Percentiles rank a stretch among this genome's conserved stretches.
phyloP scores from a whole-genome alignment of 2,113 vertebrate genomes.

The Pomatostomus ruficeps region DNA sequence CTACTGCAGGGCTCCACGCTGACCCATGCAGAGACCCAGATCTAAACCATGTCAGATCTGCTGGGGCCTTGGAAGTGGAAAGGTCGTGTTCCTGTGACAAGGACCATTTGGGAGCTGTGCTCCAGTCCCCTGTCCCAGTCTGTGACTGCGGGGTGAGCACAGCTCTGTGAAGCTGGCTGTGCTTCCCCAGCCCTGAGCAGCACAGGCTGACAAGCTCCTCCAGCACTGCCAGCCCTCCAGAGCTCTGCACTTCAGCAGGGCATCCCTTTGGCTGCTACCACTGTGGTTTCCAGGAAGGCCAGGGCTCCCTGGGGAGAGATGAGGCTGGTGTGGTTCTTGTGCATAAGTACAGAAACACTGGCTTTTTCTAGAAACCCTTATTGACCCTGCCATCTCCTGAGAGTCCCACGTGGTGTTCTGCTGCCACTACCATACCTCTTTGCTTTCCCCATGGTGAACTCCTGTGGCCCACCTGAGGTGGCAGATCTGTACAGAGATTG shows the following conservation, averaged over 20 bases:
- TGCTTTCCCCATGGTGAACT: background rate
- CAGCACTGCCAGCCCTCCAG: background rate
- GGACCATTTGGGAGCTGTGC: background rate
- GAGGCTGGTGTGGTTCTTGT: background rate
- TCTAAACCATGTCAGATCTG: background rate
- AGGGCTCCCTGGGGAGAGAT: background rate
- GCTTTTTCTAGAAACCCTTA: background rate
- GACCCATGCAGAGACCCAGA: background rate
- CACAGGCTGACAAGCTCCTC: background rate
- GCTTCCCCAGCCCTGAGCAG: background rate
- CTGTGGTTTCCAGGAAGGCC: background rate
- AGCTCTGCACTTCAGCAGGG: background rate
- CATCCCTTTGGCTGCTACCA: background rate
- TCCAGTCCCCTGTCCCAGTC: background rate
- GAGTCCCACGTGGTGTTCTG: background rate
- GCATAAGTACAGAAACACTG: background rate
- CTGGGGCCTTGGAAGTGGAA: background rate
- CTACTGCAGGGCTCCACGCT: background rate
- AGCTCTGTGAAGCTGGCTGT: background rate
- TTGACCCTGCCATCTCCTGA: background rate
- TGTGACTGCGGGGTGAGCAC: background rate
- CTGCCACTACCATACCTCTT: background rate
- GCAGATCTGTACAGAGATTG: background rate
- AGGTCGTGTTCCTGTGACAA: accelerated
- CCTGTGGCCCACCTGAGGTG: background rate